These are phyloP conservation scores for Brienomyrus brachyistius DNA, from an alignment of 2,113 vertebrate species.

Conservation along the genomic window DNA sequence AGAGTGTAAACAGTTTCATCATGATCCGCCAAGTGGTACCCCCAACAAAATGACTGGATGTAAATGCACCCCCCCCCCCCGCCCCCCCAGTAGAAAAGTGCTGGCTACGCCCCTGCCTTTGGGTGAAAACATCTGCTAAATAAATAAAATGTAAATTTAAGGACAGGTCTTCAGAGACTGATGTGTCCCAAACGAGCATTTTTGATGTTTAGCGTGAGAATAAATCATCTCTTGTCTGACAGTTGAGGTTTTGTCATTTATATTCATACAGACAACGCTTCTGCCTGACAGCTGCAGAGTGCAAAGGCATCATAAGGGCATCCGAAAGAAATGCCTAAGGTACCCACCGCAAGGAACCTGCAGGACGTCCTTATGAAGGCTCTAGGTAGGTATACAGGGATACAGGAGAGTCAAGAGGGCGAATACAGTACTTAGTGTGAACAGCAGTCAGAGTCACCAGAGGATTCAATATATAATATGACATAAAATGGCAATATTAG, in stretches of 20 bases:
- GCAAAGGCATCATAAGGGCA: neutral
- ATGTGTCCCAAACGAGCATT: neutral
- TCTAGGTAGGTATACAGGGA: neutral
- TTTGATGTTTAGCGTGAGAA: neutral
- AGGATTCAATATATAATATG: neutral
- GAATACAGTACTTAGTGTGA: neutral
- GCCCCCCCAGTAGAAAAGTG: neutral
- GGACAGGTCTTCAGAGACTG: neutral
- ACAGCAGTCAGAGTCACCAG: neutral
- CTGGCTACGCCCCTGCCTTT: neutral
- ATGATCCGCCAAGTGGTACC: neutral
- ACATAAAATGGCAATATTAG: neutral
- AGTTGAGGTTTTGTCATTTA: neutral
- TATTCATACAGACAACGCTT: neutral
- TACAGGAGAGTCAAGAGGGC: neutral
- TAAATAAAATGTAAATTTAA: neutral
- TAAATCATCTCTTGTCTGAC: neutral
- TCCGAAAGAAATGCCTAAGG: neutral
- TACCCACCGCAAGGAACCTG: neutral
- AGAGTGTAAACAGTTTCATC: neutral
- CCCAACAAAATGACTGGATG: neutral
- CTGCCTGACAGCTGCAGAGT: neutral
- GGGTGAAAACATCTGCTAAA: neutral
- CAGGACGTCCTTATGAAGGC: neutral
- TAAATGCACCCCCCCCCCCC: neutral